Conservation (phyloP, 2,888 invertebrate species). For the Cryptocephalus primarius region DNA sequence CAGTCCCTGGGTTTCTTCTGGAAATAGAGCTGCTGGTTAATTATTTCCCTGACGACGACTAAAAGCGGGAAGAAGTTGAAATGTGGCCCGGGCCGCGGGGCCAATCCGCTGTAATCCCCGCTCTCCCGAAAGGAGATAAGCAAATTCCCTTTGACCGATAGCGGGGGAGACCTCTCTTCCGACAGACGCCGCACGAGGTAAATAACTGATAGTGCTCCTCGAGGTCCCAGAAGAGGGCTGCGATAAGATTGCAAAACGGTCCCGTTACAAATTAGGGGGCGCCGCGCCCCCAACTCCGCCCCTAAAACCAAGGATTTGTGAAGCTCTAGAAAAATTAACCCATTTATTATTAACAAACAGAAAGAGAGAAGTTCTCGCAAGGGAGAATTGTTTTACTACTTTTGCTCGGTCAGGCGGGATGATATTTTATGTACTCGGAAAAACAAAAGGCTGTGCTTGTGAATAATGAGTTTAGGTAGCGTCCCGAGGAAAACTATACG, state of each 20-base stretch:
- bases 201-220: conserved; percentile 23
- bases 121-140: no score
- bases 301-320: conserved; percentile 30
- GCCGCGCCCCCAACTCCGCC: conserved; percentile 26
- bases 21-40: no score
- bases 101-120: no score
- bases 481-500: neutral
- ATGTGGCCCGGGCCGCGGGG: no score
- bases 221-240: conserved; percentile 11
- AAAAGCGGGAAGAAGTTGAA: no score
- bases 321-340: conserved; percentile 36
- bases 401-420: neutral
- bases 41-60: no score
- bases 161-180: no score
- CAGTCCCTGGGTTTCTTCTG: no score
- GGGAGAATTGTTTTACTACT: conserved; percentile 29
- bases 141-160: no score
- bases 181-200: conserved; percentile 11
- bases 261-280: conserved; percentile 34
- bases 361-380: conserved; percentile 28
- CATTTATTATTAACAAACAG: conserved; percentile 36
- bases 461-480: neutral
- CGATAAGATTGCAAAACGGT: conserved; percentile 29
- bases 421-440: neutral
- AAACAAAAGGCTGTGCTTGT: neutral